These are phyloP conservation scores for Sminthopsis crassicaudata DNA, from an alignment of 2,113 vertebrate species.

Conservation along the genomic window DNA sequence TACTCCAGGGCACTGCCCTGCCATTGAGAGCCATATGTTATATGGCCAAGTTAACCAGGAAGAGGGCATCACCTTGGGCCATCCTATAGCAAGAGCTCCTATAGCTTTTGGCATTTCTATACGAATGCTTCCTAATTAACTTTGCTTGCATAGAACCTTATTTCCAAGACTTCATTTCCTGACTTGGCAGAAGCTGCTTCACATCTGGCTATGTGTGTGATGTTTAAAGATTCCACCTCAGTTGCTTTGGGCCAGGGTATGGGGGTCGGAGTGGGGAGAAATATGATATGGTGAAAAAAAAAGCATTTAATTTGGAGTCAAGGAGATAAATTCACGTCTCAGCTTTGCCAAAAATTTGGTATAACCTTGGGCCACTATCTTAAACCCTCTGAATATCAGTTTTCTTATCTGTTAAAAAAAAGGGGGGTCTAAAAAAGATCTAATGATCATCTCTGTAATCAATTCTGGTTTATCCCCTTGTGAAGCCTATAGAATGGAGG, in stretches of 20 bases:
- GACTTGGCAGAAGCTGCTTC: neutral
- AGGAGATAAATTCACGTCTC: neutral
- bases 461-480: neutral
- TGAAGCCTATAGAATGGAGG: neutral
- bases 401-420: neutral
- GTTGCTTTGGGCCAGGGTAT: neutral
- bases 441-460: neutral
- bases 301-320: neutral
- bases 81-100: neutral
- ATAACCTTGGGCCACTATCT: neutral
- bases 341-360: neutral
- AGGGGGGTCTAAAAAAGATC: neutral
- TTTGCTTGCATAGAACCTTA: neutral
- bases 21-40: neutral
- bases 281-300: neutral
- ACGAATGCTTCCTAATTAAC: neutral
- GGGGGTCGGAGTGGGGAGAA: neutral
- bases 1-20: neutral
- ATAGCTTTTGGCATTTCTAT: neutral
- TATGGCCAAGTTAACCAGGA: constrained; percentile 33
- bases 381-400: neutral
- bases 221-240: neutral
- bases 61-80: neutral
- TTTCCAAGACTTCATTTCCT: neutral
- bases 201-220: neutral